Percentiles rank a stretch among this genome's conserved stretches.
Conservation (phyloP, 2,113 vertebrate genomes). For the Chlamydotis undulata region DNA sequence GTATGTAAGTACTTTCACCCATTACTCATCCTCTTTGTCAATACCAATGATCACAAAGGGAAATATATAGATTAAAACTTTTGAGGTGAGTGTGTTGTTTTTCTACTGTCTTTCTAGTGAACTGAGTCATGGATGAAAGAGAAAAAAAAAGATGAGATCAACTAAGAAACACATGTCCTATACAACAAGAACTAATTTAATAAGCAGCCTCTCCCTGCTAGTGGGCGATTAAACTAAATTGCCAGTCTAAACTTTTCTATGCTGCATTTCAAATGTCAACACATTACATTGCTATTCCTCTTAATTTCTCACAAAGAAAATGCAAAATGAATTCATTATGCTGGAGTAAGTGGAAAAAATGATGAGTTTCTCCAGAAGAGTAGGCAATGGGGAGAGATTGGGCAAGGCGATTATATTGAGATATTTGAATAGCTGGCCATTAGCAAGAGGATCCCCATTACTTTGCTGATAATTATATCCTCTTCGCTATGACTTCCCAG, state of each 20-base stretch:
- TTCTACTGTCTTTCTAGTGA: not conserved
- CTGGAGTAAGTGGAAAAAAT: conserved; percentile 82
- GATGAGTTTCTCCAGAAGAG: conserved; percentile 83
- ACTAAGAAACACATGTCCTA: conserved; percentile 44
- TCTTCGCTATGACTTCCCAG: conserved; percentile 77
- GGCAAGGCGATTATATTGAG: conserved; percentile 82
- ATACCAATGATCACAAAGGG: not conserved
- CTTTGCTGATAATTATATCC: conserved; percentile 84
- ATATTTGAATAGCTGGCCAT: conserved; percentile 86
- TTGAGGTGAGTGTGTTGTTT: not conserved
- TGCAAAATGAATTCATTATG: conserved; percentile 84
- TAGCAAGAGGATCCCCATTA: conserved; percentile 82
- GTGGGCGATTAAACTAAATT: conserved; percentile 78
- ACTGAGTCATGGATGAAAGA: not conserved
- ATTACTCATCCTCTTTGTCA: not conserved
- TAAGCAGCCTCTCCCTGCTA: conserved; percentile 66
- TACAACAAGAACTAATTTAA: conserved; percentile 70
- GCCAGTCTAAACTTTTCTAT: conserved; percentile 78
- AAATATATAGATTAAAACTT: not conserved
- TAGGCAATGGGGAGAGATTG: conserved; percentile 84
- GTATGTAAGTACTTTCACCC: not conserved
- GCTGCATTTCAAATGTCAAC: conserved; percentile 81
- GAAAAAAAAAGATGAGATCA: not conserved
- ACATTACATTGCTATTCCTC: conserved; percentile 80
- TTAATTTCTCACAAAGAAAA: conserved; percentile 86